Conservation (phyloP, 35 echinoderm and acorn worm species). For the Chiridota heheva region DNA sequence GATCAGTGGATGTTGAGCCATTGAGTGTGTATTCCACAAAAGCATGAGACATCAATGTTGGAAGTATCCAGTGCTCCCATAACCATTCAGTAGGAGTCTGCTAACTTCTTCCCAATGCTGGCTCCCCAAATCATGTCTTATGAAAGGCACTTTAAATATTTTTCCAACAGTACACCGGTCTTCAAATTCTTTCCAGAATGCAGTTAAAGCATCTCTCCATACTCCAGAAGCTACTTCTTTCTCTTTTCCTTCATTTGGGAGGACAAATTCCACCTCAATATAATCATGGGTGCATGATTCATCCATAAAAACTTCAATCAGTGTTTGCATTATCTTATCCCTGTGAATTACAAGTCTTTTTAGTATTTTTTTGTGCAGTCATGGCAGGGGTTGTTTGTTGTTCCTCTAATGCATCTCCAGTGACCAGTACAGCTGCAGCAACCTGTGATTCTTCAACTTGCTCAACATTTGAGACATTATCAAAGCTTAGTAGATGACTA, state of each 20-base stretch:
- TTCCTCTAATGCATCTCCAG: too few species aligned
- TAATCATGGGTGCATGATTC: neutral
- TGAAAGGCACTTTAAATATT: slow-evolving; percentile 19
- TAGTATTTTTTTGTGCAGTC: neutral
- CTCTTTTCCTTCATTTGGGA: slow-evolving; percentile 29
- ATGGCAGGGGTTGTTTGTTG: neutral
- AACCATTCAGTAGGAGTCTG: slow-evolving; percentile 14
- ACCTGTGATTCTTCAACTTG: too few species aligned
- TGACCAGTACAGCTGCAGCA: too few species aligned
- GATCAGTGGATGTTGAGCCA: neutral
- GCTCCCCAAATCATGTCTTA: slow-evolving; percentile 23
- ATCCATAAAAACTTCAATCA: slow-evolving; percentile 30
- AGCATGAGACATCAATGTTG: slow-evolving; percentile 1
- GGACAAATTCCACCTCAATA: slow-evolving; percentile 22
- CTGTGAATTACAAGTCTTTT: slow-evolving; percentile 14
- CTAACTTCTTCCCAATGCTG: slow-evolving; percentile 11
- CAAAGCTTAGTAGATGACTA: slow-evolving; percentile 2
- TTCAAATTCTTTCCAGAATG: slow-evolving; percentile 33
- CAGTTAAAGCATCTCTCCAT: slow-evolving; percentile 6
- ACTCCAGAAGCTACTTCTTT: slow-evolving; percentile 5
- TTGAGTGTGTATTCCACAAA: neutral
- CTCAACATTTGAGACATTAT: too few species aligned
- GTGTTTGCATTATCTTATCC: slow-evolving; percentile 9
- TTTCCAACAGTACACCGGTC: slow-evolving; percentile 24
- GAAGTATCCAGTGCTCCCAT: neutral